Percentiles rank a stretch among this genome's conserved stretches.
Evolutionary conservation across 2,797 vertebrate species (phyloP).

Genomic region (Galaxias olidus): DNA sequence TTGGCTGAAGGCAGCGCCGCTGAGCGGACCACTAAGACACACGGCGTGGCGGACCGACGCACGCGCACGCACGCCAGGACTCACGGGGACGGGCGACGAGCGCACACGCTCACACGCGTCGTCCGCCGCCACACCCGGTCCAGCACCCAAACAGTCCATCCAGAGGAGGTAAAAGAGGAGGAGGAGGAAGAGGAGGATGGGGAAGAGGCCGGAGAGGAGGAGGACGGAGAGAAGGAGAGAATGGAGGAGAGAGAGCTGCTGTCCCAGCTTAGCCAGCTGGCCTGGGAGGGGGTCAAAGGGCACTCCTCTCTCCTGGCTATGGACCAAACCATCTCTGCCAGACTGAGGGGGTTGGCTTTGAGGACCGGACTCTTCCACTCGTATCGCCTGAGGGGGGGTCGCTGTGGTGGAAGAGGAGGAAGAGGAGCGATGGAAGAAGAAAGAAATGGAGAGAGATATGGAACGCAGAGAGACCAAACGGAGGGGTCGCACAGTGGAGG

Average conservation of each 20-base stretch:
- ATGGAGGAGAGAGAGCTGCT: slow-evolving; percentile 52
- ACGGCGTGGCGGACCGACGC: background rate
- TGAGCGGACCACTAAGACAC: background rate
- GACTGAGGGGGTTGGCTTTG: slow-evolving; percentile 72
- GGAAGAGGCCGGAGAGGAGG: background rate
- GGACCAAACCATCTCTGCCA: slow-evolving; percentile 38
- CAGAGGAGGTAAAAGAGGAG: background rate
- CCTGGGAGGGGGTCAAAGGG: slow-evolving; percentile 81
- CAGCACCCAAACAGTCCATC: background rate
- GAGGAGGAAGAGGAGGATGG: background rate
- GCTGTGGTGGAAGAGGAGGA: background rate
- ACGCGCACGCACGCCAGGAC: slow-evolving; percentile 1
- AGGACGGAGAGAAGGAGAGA: slow-evolving; percentile 5
- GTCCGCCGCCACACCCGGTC: background rate
- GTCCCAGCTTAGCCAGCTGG: slow-evolving; percentile 68
- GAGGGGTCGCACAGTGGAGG: background rate
- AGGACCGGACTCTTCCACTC: slow-evolving; percentile 66
- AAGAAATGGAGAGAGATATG: background rate
- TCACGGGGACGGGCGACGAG: background rate
- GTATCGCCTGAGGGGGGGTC: slow-evolving; percentile 24
- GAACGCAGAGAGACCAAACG: no score
- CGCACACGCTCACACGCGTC: no score
- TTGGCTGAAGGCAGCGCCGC: slow-evolving; percentile 3
- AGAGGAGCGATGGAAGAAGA: slow-evolving; percentile 26
- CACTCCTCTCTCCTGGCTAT: slow-evolving; percentile 62